A percentile compares a stretch with the other conserved stretches of the same genome.
These are phyloP conservation scores for Babyrousa celebensis DNA, from an alignment of 2,797 vertebrate genomes.

Conservation along the genomic window DNA sequence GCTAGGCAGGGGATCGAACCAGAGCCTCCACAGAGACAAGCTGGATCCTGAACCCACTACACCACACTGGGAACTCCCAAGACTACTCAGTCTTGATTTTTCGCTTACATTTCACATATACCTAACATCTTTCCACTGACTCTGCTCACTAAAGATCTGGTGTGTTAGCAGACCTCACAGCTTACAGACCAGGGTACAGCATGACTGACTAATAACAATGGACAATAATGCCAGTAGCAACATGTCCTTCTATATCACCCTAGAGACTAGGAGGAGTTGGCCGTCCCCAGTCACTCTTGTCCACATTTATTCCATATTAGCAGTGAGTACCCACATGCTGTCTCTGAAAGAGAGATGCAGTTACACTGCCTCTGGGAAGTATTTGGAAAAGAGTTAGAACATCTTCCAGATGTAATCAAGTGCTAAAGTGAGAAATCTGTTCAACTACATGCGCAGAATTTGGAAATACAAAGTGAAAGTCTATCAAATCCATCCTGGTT, in stretches of 20 bases:
- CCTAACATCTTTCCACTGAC: background rate
- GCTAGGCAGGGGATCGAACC: no score
- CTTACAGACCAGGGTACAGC: background rate
- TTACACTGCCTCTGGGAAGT: background rate
- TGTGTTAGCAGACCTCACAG: background rate
- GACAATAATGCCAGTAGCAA: background rate
- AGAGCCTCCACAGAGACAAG: no score
- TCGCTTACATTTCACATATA: background rate
- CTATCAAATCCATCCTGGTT: conserved; percentile 29
- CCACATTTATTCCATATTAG: background rate
- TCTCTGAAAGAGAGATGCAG: background rate
- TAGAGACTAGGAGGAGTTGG: background rate
- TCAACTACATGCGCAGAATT: background rate
- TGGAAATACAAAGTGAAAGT: conserved; percentile 54
- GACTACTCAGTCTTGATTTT: background rate
- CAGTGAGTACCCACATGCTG: background rate
- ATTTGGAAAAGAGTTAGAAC: background rate
- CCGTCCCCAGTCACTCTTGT: no score
- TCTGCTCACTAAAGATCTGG: background rate
- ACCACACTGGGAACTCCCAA: background rate
- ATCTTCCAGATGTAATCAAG: conserved; percentile 41
- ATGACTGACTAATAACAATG: background rate
- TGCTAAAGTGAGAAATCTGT: conserved; percentile 48
- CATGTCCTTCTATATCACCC: background rate
- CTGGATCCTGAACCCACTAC: no score